These are phyloP conservation scores for Theristicus caerulescens DNA, from an alignment of 2,113 vertebrate species.

Conservation along the genomic window DNA sequence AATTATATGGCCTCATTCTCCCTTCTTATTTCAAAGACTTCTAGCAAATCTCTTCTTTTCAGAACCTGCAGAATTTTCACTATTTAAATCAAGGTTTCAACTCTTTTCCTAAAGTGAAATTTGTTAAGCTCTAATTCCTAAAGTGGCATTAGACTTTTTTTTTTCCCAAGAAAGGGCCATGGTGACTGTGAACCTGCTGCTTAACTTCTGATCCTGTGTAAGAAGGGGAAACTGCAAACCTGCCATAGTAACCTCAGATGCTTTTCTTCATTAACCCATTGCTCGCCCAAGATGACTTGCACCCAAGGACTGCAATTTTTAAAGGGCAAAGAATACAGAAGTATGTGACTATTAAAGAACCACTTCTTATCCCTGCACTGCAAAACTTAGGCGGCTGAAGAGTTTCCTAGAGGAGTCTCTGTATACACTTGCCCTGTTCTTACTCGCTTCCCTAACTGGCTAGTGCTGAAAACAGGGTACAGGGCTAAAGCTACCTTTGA, in stretches of 20 bases:
- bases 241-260: too few relatives aligned
- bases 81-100: not conserved
- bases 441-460: not conserved
- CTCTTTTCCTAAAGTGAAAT: not conserved
- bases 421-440: not conserved
- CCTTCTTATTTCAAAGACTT: not conserved
- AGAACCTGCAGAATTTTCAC: not conserved
- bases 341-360: not conserved
- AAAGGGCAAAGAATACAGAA: not conserved
- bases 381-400: not conserved
- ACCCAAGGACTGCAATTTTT: not conserved
- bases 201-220: not conserved
- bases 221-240: not conserved
- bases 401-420: not conserved
- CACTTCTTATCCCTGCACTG: not conserved
- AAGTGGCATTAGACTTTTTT: too few relatives aligned
- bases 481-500: not conserved
- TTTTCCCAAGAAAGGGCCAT: not conserved
- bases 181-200: not conserved
- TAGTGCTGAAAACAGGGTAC: not conserved
- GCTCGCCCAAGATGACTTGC: not conserved
- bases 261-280: not conserved
- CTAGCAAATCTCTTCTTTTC: not conserved
- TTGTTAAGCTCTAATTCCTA: not conserved
- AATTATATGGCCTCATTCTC: fast-evolving